A percentile compares a stretch with the other conserved stretches of the same genome.
Evolutionary conservation across 2,113 vertebrate genomes (phyloP).

Genomic region (Scophthalmus maximus): DNA sequence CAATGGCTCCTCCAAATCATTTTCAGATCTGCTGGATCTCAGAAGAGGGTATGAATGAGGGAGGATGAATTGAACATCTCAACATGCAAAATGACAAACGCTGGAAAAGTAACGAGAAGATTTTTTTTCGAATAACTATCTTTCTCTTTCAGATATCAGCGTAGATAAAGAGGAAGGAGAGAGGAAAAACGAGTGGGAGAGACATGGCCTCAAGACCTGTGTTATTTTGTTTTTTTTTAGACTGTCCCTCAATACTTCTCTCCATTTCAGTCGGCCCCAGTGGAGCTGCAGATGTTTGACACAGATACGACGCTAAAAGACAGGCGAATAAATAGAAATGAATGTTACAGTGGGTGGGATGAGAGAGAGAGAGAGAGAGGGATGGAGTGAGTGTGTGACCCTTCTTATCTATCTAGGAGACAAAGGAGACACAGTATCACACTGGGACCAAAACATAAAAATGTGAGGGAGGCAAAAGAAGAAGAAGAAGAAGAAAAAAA

Average conservation of each 20-base stretch:
- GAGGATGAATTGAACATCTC: no score
- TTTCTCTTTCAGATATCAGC: conserved; percentile 33
- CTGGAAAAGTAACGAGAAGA: neutral
- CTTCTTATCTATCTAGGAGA: conserved; percentile 61
- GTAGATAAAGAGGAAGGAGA: conserved; percentile 24
- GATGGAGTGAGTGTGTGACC: conserved; percentile 4
- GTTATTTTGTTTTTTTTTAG: neutral
- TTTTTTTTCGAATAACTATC: neutral
- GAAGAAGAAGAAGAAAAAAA: conserved; percentile 13
- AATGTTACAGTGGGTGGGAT: conserved; percentile 27
- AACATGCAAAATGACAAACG: neutral
- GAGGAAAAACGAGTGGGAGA: neutral
- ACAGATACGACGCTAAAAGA: conserved; percentile 43
- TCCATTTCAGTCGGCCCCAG: conserved; percentile 24
- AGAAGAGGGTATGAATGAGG: neutral
- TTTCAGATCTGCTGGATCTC: neutral
- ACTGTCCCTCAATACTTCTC: conserved; percentile 9
- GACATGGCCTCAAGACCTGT: neutral
- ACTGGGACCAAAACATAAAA: conserved; percentile 63
- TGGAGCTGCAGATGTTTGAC: conserved; percentile 48
- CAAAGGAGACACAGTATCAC: conserved; percentile 49
- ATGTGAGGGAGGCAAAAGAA: conserved; percentile 50
- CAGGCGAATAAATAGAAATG: conserved; percentile 31
- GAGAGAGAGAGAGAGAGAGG: conserved; percentile 4
- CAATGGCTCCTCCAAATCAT: no score